Base-by-base conservation (phyloP, 2,888 invertebrate species). In the Andrena praecox region DNA sequence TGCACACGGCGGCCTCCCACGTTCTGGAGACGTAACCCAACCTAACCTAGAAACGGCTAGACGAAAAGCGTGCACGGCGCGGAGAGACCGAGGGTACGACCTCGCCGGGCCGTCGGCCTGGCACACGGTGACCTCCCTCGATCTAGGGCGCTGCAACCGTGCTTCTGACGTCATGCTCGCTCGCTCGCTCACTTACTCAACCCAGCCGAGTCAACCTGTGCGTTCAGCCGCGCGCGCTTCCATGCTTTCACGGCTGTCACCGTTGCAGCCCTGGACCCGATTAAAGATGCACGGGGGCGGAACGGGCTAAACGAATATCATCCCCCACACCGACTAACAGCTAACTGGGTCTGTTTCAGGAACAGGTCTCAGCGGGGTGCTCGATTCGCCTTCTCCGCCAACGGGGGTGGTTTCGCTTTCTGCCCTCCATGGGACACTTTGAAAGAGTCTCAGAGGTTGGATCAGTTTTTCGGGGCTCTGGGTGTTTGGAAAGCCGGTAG, bases 21-120 rank as follows among this genome's bases (percentile, higher is more conserved):
- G 89, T 88, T 88, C 88, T 87, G 89, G 85, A 89, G 89, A 91
- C 89, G 91, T 90, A 90, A 91, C 86, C 87, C 84, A 89, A 89
- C 84, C 87, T 88, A 90, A 91, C 91, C 92, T 91, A 92, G 91
- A 91, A 91, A 92, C 89, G 88, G 87, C 91, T 92, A 92, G 91
- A 91, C 91, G 91, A 91, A 91, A 91, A 91, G 89, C 89, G 87
- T 85, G 88, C 89, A 83, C 85, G 77, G 76, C 74, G 72, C 82
- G 84, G 85, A 86, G 88, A 80, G 88, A 87, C 85, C 82, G 89
- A 93, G 93, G 92, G 93, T 93, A 92, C 92, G 94, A 93, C 94
- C 94, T 94, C 94, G 94, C 84, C 91, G 92, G 94, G 93, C 93
- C 94, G 92, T 93, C 93, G 93, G 93, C 94, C 93, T 90, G 93